phyloP scores from a whole-genome alignment of 1,140 invertebrate genomes.

The Scaptomyza pallida region DNA sequence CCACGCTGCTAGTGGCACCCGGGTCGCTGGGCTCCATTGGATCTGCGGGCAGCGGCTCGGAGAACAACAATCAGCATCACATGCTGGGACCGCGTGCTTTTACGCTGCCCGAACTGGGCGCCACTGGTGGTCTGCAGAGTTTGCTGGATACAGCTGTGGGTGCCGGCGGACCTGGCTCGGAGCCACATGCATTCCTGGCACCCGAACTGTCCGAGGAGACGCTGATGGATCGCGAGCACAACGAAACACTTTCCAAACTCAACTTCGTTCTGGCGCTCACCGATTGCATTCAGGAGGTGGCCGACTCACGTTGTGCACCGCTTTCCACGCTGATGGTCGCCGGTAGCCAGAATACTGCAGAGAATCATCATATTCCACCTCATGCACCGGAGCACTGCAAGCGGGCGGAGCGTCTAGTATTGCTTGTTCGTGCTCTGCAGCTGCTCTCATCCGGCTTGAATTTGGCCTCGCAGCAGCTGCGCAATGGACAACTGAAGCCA shows the following conservation, averaged over 20 bases:
- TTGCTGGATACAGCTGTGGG: slow-evolving; percentile 85
- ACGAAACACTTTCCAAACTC: slow-evolving; percentile 96
- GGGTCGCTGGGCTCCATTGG: slow-evolving; percentile 85
- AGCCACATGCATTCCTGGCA: slow-evolving; percentile 90
- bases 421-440: slow-evolving; percentile 95
- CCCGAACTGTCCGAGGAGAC: slow-evolving; percentile 98
- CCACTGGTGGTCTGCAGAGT: slow-evolving; percentile 87
- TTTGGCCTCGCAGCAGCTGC: slow-evolving; percentile 94
- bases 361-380: slow-evolving; percentile 81
- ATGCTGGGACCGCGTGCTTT: slow-evolving; percentile 89
- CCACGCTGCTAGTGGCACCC: slow-evolving; percentile 84
- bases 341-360: slow-evolving; percentile 58
- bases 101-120: slow-evolving; percentile 91
- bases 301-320: slow-evolving; percentile 90
- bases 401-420: slow-evolving; percentile 94
- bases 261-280: slow-evolving; percentile 96
- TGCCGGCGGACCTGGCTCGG: slow-evolving; percentile 87
- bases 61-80: slow-evolving; percentile 85
- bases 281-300: slow-evolving; percentile 95
- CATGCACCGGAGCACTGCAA: slow-evolving; percentile 85
- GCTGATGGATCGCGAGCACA: slow-evolving; percentile 96
- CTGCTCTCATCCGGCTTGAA: slow-evolving; percentile 95
- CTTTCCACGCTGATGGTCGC: slow-evolving; percentile 86
- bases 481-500: slow-evolving; percentile 92
- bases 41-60: slow-evolving; percentile 80